Percentiles rank a stretch among this genome's conserved stretches.
phyloP scores from a whole-genome alignment of 2,113 vertebrate genomes.

The Panurus biarmicus region DNA sequence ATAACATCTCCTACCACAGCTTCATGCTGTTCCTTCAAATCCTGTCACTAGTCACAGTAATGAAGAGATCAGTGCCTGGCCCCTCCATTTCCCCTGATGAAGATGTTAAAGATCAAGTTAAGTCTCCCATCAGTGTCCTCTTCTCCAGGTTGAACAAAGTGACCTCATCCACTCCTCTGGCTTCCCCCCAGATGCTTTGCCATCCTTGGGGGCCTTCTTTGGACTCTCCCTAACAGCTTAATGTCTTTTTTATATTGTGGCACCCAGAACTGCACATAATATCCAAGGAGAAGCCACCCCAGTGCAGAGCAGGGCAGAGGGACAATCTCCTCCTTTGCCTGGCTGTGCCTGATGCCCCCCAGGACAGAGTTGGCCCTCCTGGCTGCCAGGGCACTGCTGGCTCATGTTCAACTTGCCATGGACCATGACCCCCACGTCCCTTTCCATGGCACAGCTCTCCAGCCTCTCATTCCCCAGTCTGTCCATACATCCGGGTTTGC shows the following conservation, averaged over 20 bases:
- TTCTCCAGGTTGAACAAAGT: neutral
- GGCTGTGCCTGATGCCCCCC: neutral
- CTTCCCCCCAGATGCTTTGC: neutral
- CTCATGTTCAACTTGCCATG: neutral
- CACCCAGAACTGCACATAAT: neutral
- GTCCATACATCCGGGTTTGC: rapidly evolving
- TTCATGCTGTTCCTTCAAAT: rapidly evolving
- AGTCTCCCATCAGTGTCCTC: neutral
- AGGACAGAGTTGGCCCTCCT: neutral
- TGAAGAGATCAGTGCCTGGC: neutral
- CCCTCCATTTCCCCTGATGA: neutral
- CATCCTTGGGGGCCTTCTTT: neutral
- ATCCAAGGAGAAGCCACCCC: neutral
- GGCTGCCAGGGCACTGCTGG: neutral
- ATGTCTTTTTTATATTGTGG: neutral
- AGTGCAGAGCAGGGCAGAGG: rapidly evolving
- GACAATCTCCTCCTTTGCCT: neutral
- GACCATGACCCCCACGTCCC: neutral
- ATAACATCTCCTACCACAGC: neutral
- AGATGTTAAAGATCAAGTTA: neutral
- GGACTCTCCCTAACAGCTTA: neutral
- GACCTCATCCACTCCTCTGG: rapidly evolving
- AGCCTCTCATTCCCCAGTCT: neutral
- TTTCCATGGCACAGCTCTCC: rapidly evolving
- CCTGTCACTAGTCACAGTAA: neutral